Evolutionary conservation across 2,113 vertebrate species (phyloP).

Genomic region (Globicephala melas): DNA sequence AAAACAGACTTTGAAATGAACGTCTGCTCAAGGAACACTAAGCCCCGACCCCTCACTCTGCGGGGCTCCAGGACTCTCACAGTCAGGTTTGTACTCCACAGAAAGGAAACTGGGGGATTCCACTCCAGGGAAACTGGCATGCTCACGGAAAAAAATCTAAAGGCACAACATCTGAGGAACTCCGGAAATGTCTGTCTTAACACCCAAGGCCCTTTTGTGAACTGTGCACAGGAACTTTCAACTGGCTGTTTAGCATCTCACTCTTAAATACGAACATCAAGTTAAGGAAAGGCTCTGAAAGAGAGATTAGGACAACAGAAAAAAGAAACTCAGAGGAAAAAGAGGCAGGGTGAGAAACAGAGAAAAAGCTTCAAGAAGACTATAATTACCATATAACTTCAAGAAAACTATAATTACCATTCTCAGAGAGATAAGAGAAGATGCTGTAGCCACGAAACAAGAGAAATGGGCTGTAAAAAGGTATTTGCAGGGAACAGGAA

Average conservation of each 20-base stretch:
- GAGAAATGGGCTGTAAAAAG: background rate
- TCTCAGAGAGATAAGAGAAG: background rate
- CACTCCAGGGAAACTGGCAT: background rate
- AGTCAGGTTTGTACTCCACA: background rate
- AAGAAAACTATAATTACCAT: background rate
- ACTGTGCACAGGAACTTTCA: background rate
- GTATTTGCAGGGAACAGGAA: background rate
- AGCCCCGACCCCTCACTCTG: background rate
- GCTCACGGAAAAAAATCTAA: background rate
- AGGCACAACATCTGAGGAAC: background rate
- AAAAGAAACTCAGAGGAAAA: background rate
- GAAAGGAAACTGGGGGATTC: background rate
- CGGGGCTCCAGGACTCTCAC: background rate
- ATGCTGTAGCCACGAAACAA: background rate
- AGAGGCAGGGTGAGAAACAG: background rate
- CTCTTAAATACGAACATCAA: background rate
- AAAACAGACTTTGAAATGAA: background rate
- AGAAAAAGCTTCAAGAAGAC: background rate
- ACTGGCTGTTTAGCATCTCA: background rate
- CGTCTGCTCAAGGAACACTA: background rate
- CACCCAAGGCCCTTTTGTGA: background rate
- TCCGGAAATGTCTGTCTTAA: background rate
- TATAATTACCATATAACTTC: background rate
- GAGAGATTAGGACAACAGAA: background rate
- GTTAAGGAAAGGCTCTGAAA: background rate